Percentiles rank a stretch among this genome's conserved stretches.
These are phyloP conservation scores for Sympetrum striolatum DNA, from an alignment of 2,888 invertebrate genomes.

Conservation along the genomic window DNA sequence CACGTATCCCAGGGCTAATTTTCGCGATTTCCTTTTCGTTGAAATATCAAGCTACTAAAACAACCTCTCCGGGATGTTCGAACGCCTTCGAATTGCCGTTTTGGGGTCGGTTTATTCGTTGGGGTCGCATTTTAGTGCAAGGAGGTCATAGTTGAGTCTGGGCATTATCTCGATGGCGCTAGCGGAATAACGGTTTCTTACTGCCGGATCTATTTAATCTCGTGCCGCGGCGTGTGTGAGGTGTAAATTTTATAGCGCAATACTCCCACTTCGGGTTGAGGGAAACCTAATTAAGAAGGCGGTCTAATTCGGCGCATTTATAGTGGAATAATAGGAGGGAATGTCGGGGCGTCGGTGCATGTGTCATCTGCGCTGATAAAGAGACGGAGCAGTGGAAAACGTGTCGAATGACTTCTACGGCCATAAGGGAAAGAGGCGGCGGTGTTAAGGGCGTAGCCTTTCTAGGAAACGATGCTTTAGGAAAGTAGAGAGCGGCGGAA, in stretches of 20 bases:
- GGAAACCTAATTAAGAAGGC: not conserved
- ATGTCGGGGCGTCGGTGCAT: not conserved
- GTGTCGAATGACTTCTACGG: not conserved
- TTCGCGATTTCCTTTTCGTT: not conserved
- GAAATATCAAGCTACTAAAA: not conserved
- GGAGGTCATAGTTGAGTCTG: not conserved
- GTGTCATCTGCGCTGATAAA: not conserved
- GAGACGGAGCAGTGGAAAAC: not conserved
- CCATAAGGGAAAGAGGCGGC: not conserved
- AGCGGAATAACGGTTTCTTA: not conserved
- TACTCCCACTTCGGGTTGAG: not conserved
- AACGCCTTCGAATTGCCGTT: not conserved
- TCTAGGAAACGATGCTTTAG: not conserved
- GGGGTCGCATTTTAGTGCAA: not conserved
- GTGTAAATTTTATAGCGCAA: not conserved
- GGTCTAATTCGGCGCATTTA: not conserved
- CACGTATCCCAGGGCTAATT: not conserved
- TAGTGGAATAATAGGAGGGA: not conserved
- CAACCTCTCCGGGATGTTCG: not conserved
- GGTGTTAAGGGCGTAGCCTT: not conserved
- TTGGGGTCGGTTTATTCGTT: not conserved
- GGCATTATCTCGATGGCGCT: not conserved
- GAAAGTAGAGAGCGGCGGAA: not conserved
- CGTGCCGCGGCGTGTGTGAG: not conserved
- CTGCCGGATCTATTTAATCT: not conserved